These are phyloP conservation scores for Lepidurus apus DNA, from an alignment of 1,140 invertebrate genomes.

Conservation along the genomic window DNA sequence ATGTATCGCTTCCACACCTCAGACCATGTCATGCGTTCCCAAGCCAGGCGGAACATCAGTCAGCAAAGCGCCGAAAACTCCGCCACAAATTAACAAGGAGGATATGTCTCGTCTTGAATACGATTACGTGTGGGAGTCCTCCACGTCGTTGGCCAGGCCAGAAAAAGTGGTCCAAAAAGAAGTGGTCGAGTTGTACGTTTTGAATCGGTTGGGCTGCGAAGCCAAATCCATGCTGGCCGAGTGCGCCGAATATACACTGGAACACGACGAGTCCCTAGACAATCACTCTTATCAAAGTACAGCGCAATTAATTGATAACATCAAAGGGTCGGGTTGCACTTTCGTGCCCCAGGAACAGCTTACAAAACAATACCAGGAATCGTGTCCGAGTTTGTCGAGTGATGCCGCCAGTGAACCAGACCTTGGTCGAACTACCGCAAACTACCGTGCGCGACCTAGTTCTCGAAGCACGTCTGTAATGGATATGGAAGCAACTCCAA, in stretches of 20 bases:
- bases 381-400: constrained; percentile 34
- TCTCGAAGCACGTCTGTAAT: background rate
- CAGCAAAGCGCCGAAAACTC: background rate
- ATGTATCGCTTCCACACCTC: background rate
- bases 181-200: constrained; percentile 21
- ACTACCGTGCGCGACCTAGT: background rate
- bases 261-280: constrained; percentile 40
- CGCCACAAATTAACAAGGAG: constrained; percentile 16
- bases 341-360: constrained; percentile 43
- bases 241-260: constrained; percentile 44
- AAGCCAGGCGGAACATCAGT: background rate
- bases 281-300: constrained; percentile 38
- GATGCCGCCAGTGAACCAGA: constrained; percentile 40
- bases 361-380: constrained; percentile 38
- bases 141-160: constrained; percentile 30
- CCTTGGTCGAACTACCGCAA: background rate
- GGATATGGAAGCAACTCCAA: background rate
- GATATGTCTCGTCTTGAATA: constrained; percentile 24
- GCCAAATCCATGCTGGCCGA: constrained; percentile 38
- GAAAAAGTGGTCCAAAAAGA: constrained; percentile 33
- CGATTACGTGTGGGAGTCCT: constrained; percentile 30
- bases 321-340: constrained; percentile 33
- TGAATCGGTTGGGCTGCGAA: background rate
- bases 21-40: background rate
- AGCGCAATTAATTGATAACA: constrained; percentile 35